These are phyloP conservation scores for Chionomys nivalis DNA, from an alignment of 2,113 vertebrate genomes.

Conservation along the genomic window DNA sequence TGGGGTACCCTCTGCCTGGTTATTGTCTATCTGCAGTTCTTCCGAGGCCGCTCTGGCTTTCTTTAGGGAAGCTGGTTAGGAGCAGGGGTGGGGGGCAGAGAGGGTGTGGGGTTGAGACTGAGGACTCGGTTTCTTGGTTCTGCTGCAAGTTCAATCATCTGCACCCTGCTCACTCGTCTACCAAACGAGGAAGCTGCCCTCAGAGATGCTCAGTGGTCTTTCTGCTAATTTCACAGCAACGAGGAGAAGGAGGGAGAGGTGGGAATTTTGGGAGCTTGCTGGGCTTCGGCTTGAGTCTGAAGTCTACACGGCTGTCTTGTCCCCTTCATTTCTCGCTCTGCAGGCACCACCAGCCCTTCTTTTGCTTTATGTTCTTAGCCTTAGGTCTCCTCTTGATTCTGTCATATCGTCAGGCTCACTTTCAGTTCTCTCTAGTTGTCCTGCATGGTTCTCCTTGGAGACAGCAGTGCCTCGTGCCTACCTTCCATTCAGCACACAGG, in stretches of 20 bases:
- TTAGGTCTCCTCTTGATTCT: neutral
- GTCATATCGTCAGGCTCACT: neutral
- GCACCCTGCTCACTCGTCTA: neutral
- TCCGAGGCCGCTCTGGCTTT: slow-evolving; percentile 40
- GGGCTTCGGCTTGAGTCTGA: neutral
- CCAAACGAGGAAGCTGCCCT: neutral
- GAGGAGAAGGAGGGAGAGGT: too few species aligned
- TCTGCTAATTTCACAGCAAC: neutral
- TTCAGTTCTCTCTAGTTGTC: neutral
- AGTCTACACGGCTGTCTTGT: neutral
- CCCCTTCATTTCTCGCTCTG: neutral
- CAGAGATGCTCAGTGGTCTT: neutral
- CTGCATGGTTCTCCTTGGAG: neutral
- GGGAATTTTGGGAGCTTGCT: neutral
- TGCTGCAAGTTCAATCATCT: neutral
- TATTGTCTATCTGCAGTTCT: slow-evolving; percentile 64
- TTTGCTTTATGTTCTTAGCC: neutral
- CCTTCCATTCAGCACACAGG: rapidly evolving
- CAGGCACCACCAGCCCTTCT: too few species aligned
- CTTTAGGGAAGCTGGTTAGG: slow-evolving; percentile 15
- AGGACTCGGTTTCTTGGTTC: neutral
- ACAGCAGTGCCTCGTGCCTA: rapidly evolving
- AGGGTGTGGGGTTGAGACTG: rapidly evolving
- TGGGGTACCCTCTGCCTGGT: slow-evolving; percentile 70
- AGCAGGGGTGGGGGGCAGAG: rapidly evolving